Conservation (phyloP, 2,113 vertebrate genomes). For the Propithecus coquereli region DNA sequence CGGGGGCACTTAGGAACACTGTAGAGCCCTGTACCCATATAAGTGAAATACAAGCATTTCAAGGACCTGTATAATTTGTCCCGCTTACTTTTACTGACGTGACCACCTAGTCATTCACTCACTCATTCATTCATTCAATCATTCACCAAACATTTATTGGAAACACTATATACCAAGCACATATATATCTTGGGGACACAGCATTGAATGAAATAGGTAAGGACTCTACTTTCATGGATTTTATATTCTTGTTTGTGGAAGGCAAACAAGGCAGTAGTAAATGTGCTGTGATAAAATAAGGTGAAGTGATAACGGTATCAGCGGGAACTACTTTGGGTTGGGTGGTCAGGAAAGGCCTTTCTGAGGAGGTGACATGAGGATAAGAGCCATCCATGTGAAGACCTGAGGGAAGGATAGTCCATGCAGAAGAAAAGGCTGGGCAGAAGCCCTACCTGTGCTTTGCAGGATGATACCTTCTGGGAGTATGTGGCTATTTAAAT, state of each 20-base stretch:
- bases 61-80: neutral
- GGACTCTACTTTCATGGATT: neutral
- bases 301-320: no score
- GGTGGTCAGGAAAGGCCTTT: neutral
- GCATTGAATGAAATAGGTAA: neutral
- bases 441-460: neutral
- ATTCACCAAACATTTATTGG: neutral
- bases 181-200: neutral
- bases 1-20: neutral
- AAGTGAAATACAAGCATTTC: neutral
- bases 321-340: neutral
- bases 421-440: neutral
- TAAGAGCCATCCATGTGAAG: neutral
- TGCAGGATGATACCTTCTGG: neutral
- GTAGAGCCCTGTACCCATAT: neutral
- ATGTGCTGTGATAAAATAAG: neutral
- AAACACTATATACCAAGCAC: neutral
- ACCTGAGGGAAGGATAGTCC: neutral
- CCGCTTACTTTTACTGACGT: neutral
- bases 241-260: constrained; percentile 17
- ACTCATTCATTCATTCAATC: neutral
- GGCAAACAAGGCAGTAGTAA: neutral
- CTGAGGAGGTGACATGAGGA: neutral
- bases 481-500: neutral
- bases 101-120: neutral